A percentile compares a stretch with the other conserved stretches of the same genome.
These are phyloP conservation scores for Drosophila teissieri DNA, from an alignment of 1,140 invertebrate genomes.

Conservation along the genomic window DNA sequence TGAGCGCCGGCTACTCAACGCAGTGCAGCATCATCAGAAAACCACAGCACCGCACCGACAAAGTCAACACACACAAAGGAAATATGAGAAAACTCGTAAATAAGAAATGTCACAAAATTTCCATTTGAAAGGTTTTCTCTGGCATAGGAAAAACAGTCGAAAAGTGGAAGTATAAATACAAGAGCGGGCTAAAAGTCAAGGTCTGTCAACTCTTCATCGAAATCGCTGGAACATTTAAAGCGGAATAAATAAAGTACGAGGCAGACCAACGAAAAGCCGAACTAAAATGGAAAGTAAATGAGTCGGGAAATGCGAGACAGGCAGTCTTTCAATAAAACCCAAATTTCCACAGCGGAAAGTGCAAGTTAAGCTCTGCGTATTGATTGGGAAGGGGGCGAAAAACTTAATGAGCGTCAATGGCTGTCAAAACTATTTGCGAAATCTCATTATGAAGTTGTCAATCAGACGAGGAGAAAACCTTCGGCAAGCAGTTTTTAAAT, in stretches of 20 bases:
- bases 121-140: slow-evolving; percentile 42
- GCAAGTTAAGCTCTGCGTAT: slow-evolving; percentile 20
- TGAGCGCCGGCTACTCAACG: slow-evolving; percentile 51
- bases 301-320: neutral
- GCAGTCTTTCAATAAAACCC: slow-evolving; percentile 4
- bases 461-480: slow-evolving; percentile 20
- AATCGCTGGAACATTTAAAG: slow-evolving; percentile 39
- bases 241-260: slow-evolving; percentile 39
- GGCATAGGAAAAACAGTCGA: neutral
- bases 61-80: slow-evolving; percentile 56
- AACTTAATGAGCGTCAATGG: slow-evolving; percentile 14
- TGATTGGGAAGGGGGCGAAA: neutral
- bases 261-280: slow-evolving; percentile 16
- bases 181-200: slow-evolving; percentile 29
- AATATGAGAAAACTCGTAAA: slow-evolving; percentile 40
- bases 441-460: slow-evolving; percentile 27
- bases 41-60: slow-evolving; percentile 17
- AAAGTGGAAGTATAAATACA: slow-evolving; percentile 18
- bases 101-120: slow-evolving; percentile 47
- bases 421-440: neutral
- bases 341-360: slow-evolving; percentile 30
- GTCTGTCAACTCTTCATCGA: slow-evolving; percentile 39
- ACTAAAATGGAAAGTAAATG: slow-evolving; percentile 39
- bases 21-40: slow-evolving; percentile 35
- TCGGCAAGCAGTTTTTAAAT: neutral